Evolutionary conservation across 1,140 invertebrate genomes (phyloP), one percentile per base, ranked within the genome.

Genomic region (Zaprionus davidi): DNA sequence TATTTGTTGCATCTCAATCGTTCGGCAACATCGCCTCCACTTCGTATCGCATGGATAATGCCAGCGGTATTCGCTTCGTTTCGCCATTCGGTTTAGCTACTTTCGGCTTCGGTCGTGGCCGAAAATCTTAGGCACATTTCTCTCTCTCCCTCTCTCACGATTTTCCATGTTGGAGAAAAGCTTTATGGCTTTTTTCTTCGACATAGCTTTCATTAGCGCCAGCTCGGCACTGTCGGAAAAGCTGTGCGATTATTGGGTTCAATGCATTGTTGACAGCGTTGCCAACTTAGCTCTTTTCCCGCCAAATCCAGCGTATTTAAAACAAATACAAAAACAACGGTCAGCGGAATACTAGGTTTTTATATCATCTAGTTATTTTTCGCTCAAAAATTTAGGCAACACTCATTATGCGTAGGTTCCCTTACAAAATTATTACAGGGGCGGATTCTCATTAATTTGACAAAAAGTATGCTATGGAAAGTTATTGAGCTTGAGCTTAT

Each of bases 161-260:
- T n/a, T 57, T 65, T 87, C 76, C 77, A 80, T 83, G 62, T 83
- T 80, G 80, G 73, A 78, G 74, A 74, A 77, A 80, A 87, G 83
- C 83, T 86, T 38, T 68, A 31, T 41, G 55, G 62, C 20, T 57
- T 41, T 12, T 7, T 9, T 17, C 11, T 62, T 17, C 5, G 53
- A 6, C 53, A 15, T 17, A 17, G 53, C 53, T 56, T 85, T 36
- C 17, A 51, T 24, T 59, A 36, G 11, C 31, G 44, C 38, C 36
- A 49, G 24, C 46, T 55, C 46, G 17, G 44, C n/a, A 26, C n/a
- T 24, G 57, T 46, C 38, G 17, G 51, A 36, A 62, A 71, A 55
- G 46, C 74, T n/a, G 15, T 11, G 36, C 31, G 38, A 41, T 69
- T 46, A 12, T 24, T 49, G 77, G 36, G 77, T 86, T 87, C 73